Base-by-base conservation (phyloP, 2,797 vertebrate genomes). In the Discoglossus pictus region DNA sequence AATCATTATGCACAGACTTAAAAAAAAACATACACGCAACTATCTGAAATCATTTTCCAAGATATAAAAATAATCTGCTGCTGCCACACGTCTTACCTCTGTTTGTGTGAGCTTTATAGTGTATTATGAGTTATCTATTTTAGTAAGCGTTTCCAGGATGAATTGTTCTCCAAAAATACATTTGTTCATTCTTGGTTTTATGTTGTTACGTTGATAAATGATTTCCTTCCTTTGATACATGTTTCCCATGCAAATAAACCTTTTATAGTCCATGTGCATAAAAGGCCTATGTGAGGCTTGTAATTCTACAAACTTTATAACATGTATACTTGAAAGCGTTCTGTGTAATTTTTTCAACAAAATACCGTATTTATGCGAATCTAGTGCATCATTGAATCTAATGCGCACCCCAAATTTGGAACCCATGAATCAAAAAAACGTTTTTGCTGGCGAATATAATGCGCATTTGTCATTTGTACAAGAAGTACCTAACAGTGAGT, bases 21-120 rank as follows among this genome's bases (percentile, higher is more conserved):
- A 81, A 73, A 80, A 78, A 34, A 79, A 73, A 54, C 74, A 74
- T 68, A 10, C 56, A 61, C 9, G 6, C 56, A 76, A 47, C 50
- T 53, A 78, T 2, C 12, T 67, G 35, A 70, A 68, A 72, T 35
- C 15, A 2, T 6, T 74, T 77, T 62, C 43, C 36, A 40, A 50
- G 60, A 62, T 76, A 25, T 61, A 42, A 39, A 66, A 58, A 66
- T 21, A 21, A 27, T 16, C 43, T 40, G 21, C n/a, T 48, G 53
- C 15, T 24, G 34, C 23, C 52, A 39, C 43, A 25, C 3, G 11
- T 40, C 27, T 2, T 39, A 50, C 34, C 35, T 66, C 34, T 48
- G 16, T 9, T 10, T 48, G 7, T 2, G 43, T 21, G 7, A 65
- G n/a, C 31, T 65, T 55, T 47, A 56, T 36, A 9, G 20, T 24